Conservation (phyloP, 2,113 vertebrate genomes). For the Budorcas taxicolor region DNA sequence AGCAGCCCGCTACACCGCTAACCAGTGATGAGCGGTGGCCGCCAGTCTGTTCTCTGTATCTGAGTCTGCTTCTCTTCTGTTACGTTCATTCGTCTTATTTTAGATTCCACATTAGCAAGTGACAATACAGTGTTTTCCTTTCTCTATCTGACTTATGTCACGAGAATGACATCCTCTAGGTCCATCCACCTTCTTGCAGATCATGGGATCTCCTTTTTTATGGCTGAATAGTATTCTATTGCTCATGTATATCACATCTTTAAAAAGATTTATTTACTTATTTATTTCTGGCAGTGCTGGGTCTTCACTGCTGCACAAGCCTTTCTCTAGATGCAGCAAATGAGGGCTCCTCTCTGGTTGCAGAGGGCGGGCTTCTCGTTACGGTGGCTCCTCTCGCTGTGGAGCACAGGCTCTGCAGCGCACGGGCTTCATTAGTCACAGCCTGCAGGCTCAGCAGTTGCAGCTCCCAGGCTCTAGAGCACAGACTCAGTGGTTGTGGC, state of each 20-base stretch:
- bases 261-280: rapidly evolving
- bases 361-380: too few species aligned
- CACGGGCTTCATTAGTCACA: neutral
- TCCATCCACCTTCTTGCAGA: neutral
- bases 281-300: neutral
- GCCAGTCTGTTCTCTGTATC: neutral
- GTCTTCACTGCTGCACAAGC: neutral
- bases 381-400: neutral
- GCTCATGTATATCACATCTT: neutral
- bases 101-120: neutral
- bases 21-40: neutral
- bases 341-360: too few species aligned
- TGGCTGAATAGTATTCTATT: neutral
- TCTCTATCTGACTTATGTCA: neutral
- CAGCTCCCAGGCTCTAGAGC: neutral
- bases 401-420: too few species aligned
- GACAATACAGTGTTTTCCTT: neutral
- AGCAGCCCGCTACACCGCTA: neutral
- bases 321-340: neutral
- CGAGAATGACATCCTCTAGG: neutral
- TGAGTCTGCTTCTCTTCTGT: neutral
- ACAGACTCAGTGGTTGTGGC: too few species aligned
- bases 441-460: neutral
- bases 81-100: neutral
- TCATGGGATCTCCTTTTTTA: neutral